phyloP scores from a whole-genome alignment of 2,888 invertebrate genomes.

The Drosophila merina region DNA sequence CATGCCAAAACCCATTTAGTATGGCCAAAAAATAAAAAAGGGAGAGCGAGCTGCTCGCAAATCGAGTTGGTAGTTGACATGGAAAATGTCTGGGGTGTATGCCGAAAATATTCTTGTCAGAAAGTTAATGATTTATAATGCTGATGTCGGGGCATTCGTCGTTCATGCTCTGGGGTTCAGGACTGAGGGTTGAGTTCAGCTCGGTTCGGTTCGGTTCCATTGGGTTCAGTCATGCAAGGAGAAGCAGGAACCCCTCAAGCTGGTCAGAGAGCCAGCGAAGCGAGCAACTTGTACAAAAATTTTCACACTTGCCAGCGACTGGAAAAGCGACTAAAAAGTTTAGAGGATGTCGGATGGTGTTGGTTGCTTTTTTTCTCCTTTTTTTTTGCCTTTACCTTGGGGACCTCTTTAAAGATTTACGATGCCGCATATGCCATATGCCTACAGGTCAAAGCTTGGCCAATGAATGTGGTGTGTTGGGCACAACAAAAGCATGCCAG shows the following conservation, averaged over 20 bases:
- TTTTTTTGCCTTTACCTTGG: slow-evolving; percentile 69
- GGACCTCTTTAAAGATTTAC: slow-evolving; percentile 82
- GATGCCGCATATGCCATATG: slow-evolving; percentile 82
- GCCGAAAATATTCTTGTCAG: slow-evolving; percentile 76
- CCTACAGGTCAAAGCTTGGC: slow-evolving; percentile 79
- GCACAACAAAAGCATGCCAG: slow-evolving; percentile 51
- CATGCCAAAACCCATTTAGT: slow-evolving; percentile 8
- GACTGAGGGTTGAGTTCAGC: not conserved
- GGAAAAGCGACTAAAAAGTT: slow-evolving; percentile 50
- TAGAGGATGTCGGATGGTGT: slow-evolving; percentile 32
- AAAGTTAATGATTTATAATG: slow-evolving; percentile 80
- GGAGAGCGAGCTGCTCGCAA: slow-evolving; percentile 10
- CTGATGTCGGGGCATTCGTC: slow-evolving; percentile 55
- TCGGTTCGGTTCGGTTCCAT: slow-evolving; percentile 17
- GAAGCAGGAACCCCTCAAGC: slow-evolving; percentile 41
- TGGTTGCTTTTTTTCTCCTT: slow-evolving; percentile 19
- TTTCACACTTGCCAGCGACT: slow-evolving; percentile 70
- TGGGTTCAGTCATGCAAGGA: slow-evolving; percentile 43
- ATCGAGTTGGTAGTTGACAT: slow-evolving; percentile 52
- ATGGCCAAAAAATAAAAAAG: slow-evolving; percentile 2
- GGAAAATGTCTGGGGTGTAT: slow-evolving; percentile 51
- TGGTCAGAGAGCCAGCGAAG: slow-evolving; percentile 50
- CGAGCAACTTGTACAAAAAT: slow-evolving; percentile 78
- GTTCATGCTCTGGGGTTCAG: not conserved
- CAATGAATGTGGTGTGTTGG: slow-evolving; percentile 36